phyloP scores from a whole-genome alignment of 2,113 vertebrate genomes.

The Barnardius zonarius region DNA sequence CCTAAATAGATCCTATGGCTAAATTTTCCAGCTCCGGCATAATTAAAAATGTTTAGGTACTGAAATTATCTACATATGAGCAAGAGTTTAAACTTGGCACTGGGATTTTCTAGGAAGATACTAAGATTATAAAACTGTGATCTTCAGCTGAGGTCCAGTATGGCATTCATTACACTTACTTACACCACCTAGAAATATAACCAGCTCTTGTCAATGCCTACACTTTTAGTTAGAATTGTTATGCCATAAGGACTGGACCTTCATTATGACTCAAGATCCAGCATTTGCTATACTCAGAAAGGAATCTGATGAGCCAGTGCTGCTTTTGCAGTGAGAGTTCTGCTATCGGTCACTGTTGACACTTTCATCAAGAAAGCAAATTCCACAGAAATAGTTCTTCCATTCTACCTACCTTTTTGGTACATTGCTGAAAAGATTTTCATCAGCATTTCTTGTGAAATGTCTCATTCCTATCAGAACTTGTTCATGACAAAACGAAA shows the following conservation, averaged over 20 bases:
- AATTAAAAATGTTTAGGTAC: neutral
- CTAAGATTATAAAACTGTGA: neutral
- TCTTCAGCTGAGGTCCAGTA: neutral
- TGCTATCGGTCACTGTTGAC: neutral
- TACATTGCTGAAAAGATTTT: neutral
- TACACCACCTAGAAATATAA: neutral
- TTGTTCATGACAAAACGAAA: neutral
- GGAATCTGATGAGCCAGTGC: neutral
- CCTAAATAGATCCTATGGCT: neutral
- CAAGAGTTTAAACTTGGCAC: neutral
- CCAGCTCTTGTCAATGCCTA: neutral
- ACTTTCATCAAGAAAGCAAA: neutral
- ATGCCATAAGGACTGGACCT: neutral
- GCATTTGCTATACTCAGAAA: neutral
- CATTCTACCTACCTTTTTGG: neutral
- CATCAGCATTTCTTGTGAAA: neutral
- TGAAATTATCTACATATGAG: neutral
- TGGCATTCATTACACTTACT: rapidly evolving
- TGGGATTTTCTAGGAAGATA: neutral
- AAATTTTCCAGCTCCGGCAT: neutral
- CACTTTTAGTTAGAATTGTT: neutral
- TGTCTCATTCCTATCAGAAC: neutral
- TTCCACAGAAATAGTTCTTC: neutral
- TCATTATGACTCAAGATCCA: neutral
- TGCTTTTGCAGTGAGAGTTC: neutral